These are phyloP conservation scores for Ricordea florida DNA, from an alignment of 92 coral and sea anemone genomes.

Conservation along the genomic window DNA sequence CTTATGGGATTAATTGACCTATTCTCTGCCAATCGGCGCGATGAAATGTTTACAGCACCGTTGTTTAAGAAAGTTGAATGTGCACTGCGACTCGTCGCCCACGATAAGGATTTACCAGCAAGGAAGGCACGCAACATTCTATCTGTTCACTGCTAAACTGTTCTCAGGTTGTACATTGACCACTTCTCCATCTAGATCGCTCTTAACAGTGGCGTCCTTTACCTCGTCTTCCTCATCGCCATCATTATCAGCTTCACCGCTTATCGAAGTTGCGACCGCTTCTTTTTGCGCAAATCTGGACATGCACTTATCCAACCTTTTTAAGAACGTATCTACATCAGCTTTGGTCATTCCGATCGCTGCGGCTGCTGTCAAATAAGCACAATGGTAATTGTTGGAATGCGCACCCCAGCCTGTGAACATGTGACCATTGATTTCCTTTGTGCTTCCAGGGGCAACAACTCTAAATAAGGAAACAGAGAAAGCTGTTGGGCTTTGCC, in stretches of 20 bases:
- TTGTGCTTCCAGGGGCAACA: constrained; percentile 79
- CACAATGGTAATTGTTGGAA: constrained; percentile 79
- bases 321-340: constrained; percentile 91
- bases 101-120: no score
- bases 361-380: constrained; percentile 97
- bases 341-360: constrained; percentile 94
- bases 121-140: background rate
- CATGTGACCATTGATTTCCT: constrained; percentile 89
- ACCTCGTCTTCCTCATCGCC: no score
- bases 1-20: no score
- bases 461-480: constrained; percentile 53
- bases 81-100: no score
- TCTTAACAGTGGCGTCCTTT: no score
- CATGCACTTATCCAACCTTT: constrained; percentile 90
- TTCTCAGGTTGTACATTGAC: background rate
- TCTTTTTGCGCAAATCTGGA: constrained; percentile 45
- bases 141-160: constrained; percentile 20
- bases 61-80: no score
- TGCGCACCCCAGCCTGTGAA: constrained; percentile 99
- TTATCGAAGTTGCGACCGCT: background rate
- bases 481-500: background rate
- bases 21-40: no score
- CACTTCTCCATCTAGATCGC: no score
- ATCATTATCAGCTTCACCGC: background rate
- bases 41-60: no score